phyloP scores from a whole-genome alignment of 2,113 vertebrate genomes.

The Aythya baeri region DNA sequence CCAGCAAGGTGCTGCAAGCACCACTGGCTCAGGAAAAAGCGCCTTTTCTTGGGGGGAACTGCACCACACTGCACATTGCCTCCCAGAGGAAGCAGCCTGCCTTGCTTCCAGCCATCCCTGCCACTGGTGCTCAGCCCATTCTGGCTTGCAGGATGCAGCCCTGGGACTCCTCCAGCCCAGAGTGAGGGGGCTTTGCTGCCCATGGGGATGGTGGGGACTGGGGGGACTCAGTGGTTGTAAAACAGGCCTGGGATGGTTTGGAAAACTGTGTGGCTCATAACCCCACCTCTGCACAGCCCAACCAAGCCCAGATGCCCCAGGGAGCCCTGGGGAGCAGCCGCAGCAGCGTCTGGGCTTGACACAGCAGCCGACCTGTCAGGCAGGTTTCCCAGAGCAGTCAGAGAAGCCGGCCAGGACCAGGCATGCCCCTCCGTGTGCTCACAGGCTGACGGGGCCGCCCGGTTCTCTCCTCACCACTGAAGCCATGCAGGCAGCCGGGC shows the following conservation, averaged over 20 bases:
- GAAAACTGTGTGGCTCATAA: background rate
- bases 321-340: conserved; percentile 29
- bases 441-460: background rate
- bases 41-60: background rate
- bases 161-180: background rate
- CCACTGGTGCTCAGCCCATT: background rate
- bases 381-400: conserved; percentile 65
- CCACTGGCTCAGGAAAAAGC: background rate
- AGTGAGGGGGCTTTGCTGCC: background rate
- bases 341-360: conserved; percentile 60
- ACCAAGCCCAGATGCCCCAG: conserved; percentile 35
- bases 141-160: background rate
- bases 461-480: background rate
- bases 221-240: background rate
- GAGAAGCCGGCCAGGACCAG: background rate
- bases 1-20: background rate
- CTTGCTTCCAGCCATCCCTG: background rate
- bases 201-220: fast-evolving
- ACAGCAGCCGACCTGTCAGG: conserved; percentile 62
- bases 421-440: background rate
- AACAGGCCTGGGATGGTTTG: conserved; percentile 37
- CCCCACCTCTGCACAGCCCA: conserved; percentile 46
- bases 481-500: background rate
- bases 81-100: background rate
- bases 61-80: fast-evolving